These are phyloP conservation scores for Nothoprocta pentlandii DNA, from an alignment of 2,113 vertebrate genomes.

Conservation along the genomic window DNA sequence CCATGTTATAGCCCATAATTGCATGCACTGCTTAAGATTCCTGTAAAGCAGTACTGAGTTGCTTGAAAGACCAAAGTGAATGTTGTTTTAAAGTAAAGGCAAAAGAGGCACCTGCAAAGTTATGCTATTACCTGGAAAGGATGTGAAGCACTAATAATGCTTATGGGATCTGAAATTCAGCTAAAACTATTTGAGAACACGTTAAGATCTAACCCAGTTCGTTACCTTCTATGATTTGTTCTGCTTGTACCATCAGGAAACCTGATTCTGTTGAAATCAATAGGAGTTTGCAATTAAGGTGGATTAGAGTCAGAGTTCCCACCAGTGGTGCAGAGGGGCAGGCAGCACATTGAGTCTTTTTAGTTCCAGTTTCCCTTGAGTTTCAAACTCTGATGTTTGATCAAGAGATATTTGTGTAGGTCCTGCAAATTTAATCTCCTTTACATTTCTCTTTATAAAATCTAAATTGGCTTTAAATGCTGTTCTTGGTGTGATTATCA, in stretches of 20 bases:
- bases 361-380: neutral
- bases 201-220: neutral
- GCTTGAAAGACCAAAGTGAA: neutral
- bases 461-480: neutral
- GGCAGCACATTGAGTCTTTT: neutral
- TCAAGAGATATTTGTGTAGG: neutral
- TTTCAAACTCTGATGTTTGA: neutral
- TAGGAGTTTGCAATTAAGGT: slow-evolving; percentile 34
- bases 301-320: neutral
- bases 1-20: neutral
- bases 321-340: neutral
- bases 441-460: slow-evolving; percentile 15
- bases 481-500: neutral
- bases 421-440: neutral
- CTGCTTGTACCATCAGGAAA: neutral
- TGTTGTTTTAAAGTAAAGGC: neutral
- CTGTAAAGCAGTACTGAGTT: neutral
- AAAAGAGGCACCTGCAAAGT: neutral
- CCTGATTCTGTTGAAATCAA: neutral
- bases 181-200: neutral
- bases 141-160: neutral
- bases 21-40: neutral
- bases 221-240: neutral
- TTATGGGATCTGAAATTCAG: neutral
- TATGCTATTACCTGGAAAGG: neutral